phyloP scores from a whole-genome alignment of 2,113 vertebrate species.

The Grammomys dolichurus region DNA sequence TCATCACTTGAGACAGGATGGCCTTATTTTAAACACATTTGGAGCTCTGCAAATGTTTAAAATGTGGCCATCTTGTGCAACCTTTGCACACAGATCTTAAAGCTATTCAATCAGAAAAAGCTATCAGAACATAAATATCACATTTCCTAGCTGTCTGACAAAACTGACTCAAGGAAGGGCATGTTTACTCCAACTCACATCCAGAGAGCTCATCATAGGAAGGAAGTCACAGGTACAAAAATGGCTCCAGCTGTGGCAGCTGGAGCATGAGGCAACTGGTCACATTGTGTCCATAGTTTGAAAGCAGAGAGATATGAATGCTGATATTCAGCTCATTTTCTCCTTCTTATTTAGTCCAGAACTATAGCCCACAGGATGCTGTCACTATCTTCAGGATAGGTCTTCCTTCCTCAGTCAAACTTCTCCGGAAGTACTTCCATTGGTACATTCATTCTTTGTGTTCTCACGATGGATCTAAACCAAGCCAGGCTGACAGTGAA shows the following conservation, averaged over 20 bases:
- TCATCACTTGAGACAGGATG: neutral
- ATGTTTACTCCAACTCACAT: neutral
- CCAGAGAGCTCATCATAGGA: neutral
- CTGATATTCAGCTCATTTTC: neutral
- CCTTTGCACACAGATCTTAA: slow-evolving; percentile 42
- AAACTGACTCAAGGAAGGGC: neutral
- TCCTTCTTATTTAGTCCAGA: neutral
- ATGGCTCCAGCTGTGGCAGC: neutral
- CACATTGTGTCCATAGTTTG: neutral
- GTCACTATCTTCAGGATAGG: neutral
- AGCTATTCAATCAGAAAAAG: neutral
- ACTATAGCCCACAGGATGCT: neutral
- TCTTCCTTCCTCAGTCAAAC: neutral
- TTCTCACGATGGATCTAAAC: neutral
- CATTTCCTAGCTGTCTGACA: neutral
- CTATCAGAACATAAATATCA: neutral
- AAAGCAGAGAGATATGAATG: no score
- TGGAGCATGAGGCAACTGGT: neutral
- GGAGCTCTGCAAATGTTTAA: slow-evolving; percentile 49
- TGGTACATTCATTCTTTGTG: neutral
- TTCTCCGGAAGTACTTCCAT: neutral
- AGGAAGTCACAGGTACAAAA: neutral
- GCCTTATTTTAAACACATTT: slow-evolving; percentile 54
- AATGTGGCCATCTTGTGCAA: slow-evolving; percentile 55
- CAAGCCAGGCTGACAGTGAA: neutral